Conservation (phyloP, 2,888 invertebrate species). For the Lasioglossum lativentre region DNA sequence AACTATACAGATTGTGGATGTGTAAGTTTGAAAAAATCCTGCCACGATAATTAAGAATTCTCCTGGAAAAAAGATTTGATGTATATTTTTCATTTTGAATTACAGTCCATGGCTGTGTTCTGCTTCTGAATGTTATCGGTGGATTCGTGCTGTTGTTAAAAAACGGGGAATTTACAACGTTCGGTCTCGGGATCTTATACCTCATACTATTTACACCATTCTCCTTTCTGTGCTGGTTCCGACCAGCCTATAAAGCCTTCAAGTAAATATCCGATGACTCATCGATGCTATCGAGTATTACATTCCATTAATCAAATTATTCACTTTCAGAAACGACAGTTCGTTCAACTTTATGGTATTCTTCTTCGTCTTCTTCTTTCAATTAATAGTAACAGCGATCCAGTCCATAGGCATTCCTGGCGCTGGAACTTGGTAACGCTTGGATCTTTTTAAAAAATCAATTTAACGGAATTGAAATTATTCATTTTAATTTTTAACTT, state of each 20-base stretch:
- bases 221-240: conserved; percentile 99
- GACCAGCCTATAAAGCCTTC: conserved; percentile 99
- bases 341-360: conserved; percentile 99
- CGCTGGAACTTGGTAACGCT: conserved; percentile 93
- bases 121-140: conserved; percentile 94
- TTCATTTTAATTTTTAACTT: conserved; percentile 20
- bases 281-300: not conserved
- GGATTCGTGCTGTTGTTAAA: conserved; percentile 91
- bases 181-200: conserved; percentile 96
- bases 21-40: conserved; percentile 89
- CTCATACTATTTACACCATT: conserved; percentile 96
- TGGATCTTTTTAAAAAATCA: conserved; percentile 68
- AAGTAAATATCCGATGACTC: conserved; percentile 84
- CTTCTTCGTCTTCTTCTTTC: conserved; percentile 99
- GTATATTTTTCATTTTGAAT: conserved; percentile 74
- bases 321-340: conserved; percentile 93
- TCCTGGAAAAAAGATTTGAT: not conserved
- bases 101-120: conserved; percentile 95
- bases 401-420: conserved; percentile 94
- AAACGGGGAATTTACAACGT: conserved; percentile 88
- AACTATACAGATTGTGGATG: conserved; percentile 98
- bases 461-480: conserved; percentile 10
- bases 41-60: not conserved
- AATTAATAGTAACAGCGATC: conserved; percentile 94
- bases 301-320: conserved; percentile 33